Percentiles rank a stretch among this genome's conserved stretches.
These are phyloP conservation scores for Loris lydekkerianus DNA, from an alignment of 2,797 vertebrate species.

Conservation along the genomic window DNA sequence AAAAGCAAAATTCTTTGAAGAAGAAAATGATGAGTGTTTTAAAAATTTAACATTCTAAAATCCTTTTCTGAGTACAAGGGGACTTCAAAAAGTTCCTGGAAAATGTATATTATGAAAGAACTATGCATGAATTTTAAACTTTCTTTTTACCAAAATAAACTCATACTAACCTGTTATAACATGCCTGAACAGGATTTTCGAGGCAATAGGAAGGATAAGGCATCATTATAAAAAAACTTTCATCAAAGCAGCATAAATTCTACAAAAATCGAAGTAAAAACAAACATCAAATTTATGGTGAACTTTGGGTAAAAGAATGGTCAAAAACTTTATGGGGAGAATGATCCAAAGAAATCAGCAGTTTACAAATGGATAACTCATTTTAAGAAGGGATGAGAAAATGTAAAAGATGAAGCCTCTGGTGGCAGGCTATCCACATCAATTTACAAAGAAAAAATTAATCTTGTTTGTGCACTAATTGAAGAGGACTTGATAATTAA, in stretches of 20 bases:
- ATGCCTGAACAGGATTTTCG: background rate
- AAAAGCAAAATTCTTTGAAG: conserved; percentile 50
- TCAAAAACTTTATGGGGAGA: background rate
- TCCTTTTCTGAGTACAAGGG: conserved; percentile 6
- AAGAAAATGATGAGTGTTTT: conserved; percentile 30
- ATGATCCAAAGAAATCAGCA: background rate
- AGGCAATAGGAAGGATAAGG: background rate
- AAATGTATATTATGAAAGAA: background rate
- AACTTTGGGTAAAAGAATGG: background rate
- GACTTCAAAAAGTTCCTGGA: background rate
- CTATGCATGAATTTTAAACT: background rate
- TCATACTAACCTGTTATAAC: background rate
- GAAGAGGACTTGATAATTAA: background rate
- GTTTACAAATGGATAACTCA: background rate
- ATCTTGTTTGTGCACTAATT: background rate
- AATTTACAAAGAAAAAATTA: background rate
- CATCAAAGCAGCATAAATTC: background rate
- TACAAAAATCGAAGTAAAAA: background rate
- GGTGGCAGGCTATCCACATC: background rate
- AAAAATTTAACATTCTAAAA: background rate
- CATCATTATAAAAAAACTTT: background rate
- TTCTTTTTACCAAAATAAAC: background rate
- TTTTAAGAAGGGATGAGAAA: background rate
- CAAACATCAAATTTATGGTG: background rate
- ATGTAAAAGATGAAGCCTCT: background rate